Base-by-base conservation (phyloP, 2,113 vertebrate species). In the Corythaeola cristata region DNA sequence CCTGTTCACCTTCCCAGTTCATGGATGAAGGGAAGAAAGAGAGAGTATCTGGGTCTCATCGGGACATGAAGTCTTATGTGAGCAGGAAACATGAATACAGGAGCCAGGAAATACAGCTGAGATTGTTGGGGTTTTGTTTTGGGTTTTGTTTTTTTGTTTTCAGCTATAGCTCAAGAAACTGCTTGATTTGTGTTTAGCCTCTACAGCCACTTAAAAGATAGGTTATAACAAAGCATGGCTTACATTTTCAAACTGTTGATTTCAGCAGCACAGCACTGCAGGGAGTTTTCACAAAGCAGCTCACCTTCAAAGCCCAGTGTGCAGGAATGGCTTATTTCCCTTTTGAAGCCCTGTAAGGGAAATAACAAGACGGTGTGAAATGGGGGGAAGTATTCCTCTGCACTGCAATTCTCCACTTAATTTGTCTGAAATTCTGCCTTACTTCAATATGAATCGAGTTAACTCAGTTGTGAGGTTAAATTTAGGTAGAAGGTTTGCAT, bases 251-350 rank as follows among this genome's bases (percentile, higher is more conserved):
- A 88, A 66, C 63, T 91, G 71, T 83, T 88, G 44, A 44, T 69
- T 92, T 92, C 90, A 90, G 92, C 64, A 78, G 6, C 52, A 60
- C 37, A 90, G 45, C 90, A 86, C 92, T 71, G 75, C 85, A 81
- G 95, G 85, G 92, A 86, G 85, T 58, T 88, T 78, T 90, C 88
- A 95, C 63, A 92, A 71, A 95, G 79, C 76, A 92, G 44, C 56
- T 96, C 68, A 56, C 85, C 83, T 90, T 85, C 85, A 92, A 93
- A 96, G 73, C 83, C 53, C 53, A 35, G 62, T n/a, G 66, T 90
- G 64, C 60, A 81, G 44, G 33, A 89, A 67, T 67, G 68, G 35
- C 44, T 76, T 30, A 67, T 64, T 89, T 66, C 52, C 56, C 60
- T 80, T 86, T 66, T 88, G 79, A 94, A 97, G 49, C 26, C 44